A percentile compares a stretch with the other conserved stretches of the same genome.
These are phyloP conservation scores for Dendrocincla fuliginosa DNA, from an alignment of 2,797 vertebrate species.

Conservation along the genomic window DNA sequence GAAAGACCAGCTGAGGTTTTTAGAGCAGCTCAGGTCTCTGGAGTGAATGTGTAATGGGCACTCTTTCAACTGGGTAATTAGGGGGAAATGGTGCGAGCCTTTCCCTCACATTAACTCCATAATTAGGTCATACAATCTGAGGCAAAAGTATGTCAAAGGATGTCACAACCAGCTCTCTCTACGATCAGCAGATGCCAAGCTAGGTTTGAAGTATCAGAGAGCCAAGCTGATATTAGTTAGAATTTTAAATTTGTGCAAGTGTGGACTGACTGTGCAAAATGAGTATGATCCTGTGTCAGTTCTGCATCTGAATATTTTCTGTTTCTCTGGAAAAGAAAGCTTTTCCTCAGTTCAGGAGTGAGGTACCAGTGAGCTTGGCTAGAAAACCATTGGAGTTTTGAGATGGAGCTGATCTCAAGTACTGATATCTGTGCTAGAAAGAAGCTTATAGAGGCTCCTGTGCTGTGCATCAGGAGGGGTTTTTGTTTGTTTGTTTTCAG, in stretches of 20 bases:
- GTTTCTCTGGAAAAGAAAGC: neutral
- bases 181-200: neutral
- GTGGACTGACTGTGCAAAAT: neutral
- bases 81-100: neutral
- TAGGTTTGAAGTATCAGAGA: neutral
- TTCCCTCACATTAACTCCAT: constrained; percentile 18
- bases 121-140: constrained; percentile 56
- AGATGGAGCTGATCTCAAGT: neutral
- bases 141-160: constrained; percentile 26
- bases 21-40: constrained; percentile 60
- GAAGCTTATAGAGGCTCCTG: neutral
- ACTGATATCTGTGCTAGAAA: neutral
- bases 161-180: neutral
- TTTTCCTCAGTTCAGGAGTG: neutral
- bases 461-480: neutral
- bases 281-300: neutral
- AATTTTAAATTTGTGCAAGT: neutral
- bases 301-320: neutral
- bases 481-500: neutral
- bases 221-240: neutral
- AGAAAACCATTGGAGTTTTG: neutral
- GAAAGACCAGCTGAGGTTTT: constrained; percentile 23
- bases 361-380: neutral
- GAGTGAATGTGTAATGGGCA: constrained; percentile 42
- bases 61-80: constrained; percentile 60